Conservation (phyloP, 2,797 vertebrate genomes). For the Squalus acanthias region DNA sequence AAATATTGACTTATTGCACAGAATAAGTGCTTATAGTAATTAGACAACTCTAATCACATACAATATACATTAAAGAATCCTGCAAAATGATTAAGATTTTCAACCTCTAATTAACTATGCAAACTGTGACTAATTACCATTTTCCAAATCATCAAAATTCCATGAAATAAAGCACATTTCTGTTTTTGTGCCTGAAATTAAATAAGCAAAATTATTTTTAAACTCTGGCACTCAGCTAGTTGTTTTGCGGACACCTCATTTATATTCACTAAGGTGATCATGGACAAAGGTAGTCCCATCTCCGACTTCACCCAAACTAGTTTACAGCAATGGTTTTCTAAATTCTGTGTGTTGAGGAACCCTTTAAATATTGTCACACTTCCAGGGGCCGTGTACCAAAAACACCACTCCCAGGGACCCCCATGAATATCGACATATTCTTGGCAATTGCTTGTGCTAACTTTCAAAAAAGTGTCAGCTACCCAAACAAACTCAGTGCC, state of each 20-base stretch:
- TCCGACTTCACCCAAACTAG: background rate
- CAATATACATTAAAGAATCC: background rate
- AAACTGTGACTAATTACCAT: background rate
- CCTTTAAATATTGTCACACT: background rate
- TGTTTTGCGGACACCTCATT: background rate
- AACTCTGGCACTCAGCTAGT: background rate
- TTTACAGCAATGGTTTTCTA: background rate
- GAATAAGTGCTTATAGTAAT: background rate
- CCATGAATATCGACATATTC: background rate
- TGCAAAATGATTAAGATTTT: background rate
- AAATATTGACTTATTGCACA: background rate
- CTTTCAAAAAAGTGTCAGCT: background rate
- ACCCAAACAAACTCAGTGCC: background rate
- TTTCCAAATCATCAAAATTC: background rate
- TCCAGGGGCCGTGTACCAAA: background rate
- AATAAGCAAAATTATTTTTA: background rate
- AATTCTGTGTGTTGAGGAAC: background rate
- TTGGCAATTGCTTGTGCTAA: background rate
- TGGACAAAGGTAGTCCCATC: background rate
- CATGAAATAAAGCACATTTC: background rate
- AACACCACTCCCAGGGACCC: too few species aligned
- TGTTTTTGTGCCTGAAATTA: background rate
- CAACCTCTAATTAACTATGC: background rate
- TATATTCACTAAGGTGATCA: background rate
- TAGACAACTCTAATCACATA: background rate